Conservation (phyloP, 53 echinoderm and acorn worm species). For the Zoroaster sp. region DNA sequence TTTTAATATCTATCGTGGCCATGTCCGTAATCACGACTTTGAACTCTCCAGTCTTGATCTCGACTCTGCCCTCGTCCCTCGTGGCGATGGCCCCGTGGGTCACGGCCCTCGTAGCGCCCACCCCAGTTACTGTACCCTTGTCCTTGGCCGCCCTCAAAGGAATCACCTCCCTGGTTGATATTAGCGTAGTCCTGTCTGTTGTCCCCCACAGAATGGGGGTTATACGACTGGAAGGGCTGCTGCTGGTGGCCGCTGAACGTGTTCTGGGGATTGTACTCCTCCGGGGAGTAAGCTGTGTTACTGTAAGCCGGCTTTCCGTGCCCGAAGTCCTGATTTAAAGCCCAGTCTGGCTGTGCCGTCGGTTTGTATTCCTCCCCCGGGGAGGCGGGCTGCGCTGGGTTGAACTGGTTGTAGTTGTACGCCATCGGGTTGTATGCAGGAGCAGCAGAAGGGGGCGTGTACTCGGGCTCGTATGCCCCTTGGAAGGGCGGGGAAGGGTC, state of each 20-base stretch:
- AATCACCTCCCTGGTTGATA: neutral
- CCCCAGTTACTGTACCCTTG: neutral
- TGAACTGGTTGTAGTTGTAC: conserved; percentile 24
- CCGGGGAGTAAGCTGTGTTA: neutral
- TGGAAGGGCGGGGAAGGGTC: conserved; percentile 44
- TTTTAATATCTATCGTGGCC: conserved; percentile 1
- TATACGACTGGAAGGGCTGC: neutral
- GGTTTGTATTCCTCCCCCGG: conserved; percentile 45
- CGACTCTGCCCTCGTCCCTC: neutral
- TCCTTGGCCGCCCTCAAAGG: conserved; percentile 1
- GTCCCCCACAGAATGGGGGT: neutral
- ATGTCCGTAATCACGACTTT: conserved; percentile 26
- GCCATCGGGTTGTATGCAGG: conserved; percentile 15
- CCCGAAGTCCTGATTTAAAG: neutral
- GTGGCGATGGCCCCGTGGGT: neutral
- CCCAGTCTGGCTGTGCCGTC: conserved; percentile 3
- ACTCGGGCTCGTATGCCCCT: conserved; percentile 24
- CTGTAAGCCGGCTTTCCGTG: conserved; percentile 16
- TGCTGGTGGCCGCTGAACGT: neutral
- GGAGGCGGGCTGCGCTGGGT: neutral
- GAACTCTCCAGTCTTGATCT: conserved; percentile 13
- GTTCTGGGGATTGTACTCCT: conserved; percentile 24
- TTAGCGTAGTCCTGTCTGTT: conserved; percentile 5
- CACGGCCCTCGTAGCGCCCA: neutral
- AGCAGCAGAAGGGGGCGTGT: neutral